These are phyloP conservation scores for Lycorma delicatula DNA, from an alignment of 1,140 invertebrate genomes.

Conservation along the genomic window DNA sequence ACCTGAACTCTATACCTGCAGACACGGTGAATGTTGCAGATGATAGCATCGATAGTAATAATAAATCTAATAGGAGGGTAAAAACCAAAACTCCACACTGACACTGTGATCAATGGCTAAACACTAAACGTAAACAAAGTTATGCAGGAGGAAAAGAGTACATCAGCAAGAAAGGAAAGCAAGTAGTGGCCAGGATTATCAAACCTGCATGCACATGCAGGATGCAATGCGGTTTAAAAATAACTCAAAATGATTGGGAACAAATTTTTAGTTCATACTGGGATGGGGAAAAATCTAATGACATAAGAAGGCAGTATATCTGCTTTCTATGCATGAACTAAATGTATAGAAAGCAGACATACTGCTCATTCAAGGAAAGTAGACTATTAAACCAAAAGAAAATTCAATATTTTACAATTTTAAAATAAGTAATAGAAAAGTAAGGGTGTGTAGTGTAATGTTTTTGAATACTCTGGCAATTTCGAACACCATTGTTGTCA, in stretches of 20 bases:
- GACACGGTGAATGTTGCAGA: no score
- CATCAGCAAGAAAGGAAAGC: neutral
- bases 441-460: slow-evolving; percentile 4
- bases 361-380: slow-evolving; percentile 4
- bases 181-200: neutral
- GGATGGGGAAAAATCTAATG: slow-evolving; percentile 3
- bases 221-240: neutral
- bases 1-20: no score
- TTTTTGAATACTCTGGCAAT: slow-evolving; percentile 13
- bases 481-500: slow-evolving; percentile 7
- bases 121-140: slow-evolving; percentile 1
- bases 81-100: neutral
- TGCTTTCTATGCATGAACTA: no score
- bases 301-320: slow-evolving; percentile 11
- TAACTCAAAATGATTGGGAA: neutral
- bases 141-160: neutral
- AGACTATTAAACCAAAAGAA: slow-evolving; percentile 7
- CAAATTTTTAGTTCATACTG: slow-evolving; percentile 2
- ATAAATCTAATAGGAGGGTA: neutral
- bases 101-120: neutral
- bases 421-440: slow-evolving; percentile 2
- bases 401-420: slow-evolving; percentile 7
- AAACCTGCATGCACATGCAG: slow-evolving; percentile 9
- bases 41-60: neutral
- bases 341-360: neutral